Evolutionary conservation across 2,113 vertebrate genomes (phyloP), one percentile per base, ranked within the genome.

Genomic region (Nothoprocta perdicaria): DNA sequence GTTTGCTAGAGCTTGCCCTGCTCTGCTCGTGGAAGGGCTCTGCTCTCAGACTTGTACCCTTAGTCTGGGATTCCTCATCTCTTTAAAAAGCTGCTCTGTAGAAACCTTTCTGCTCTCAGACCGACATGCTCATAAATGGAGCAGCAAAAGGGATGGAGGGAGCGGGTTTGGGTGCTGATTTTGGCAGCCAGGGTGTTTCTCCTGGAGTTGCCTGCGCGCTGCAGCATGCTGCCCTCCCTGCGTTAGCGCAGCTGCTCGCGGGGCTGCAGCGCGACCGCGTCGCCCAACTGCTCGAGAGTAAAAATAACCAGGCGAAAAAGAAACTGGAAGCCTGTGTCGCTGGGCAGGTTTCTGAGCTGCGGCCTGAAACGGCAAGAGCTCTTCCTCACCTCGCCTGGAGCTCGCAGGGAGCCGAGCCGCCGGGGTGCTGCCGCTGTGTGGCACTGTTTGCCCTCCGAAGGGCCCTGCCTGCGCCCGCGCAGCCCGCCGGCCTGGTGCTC

Each of bases 401-500:
- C 7, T 40, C 38, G 48, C 45, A 31, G 77, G 77, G 21, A 78
- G 89, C 8, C 3, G 58, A 93, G 77, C 41, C 35, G 65, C 1
- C 80, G 1, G 7, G 23, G 12, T 60, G 24, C 75, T 62, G 97
- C 97, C 97, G 66, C 97, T 81, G 68, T 96, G 97, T 97, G 97
- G 97, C 96, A 96, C 95, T 97, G 66, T 94, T 95, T 90, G 96
- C 93, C 96, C 95, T 97, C 60, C 67, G 73, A 95, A 96, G 63
- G 86, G 76, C 61, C 61, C 27, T 76, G 61, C 55, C 9, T 27
- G 84, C 7, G 4, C 76, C 61, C n/a, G 22, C 40, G 10, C 80
- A 3, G 82, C 68, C 33, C 41, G 89, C 88, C 38, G 38, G 80
- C 6, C 35, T 5, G 5, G 9, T 38, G 35, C 35, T 38, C 35